A percentile compares a stretch with the other conserved stretches of the same genome.
Conservation (phyloP, 2,797 vertebrate species). For the Eulemur rubriventer region DNA sequence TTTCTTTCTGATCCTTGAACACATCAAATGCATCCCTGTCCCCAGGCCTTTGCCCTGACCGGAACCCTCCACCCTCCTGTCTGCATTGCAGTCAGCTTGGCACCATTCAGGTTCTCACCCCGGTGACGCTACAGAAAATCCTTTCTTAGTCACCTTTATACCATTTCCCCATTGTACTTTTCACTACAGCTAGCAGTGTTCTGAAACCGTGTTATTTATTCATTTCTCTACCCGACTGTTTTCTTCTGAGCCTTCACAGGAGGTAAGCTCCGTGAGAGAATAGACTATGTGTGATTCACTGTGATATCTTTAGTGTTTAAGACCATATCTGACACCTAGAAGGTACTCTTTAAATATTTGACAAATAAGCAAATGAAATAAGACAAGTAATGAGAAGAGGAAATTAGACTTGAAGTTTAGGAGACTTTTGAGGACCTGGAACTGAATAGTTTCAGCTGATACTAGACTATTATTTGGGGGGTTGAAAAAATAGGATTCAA, state of each 20-base stretch:
- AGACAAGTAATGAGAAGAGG: background rate
- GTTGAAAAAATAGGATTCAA: background rate
- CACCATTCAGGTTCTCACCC: background rate
- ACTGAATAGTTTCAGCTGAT: background rate
- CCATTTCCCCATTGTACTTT: background rate
- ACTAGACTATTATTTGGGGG: background rate
- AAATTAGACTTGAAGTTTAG: background rate
- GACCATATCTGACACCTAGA: background rate
- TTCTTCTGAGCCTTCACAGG: background rate
- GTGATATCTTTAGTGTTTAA: background rate
- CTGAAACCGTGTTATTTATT: background rate
- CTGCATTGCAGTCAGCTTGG: background rate
- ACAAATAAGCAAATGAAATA: conserved; percentile 42
- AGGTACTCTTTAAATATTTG: background rate
- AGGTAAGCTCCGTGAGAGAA: background rate
- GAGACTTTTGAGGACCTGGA: background rate
- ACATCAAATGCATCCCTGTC: background rate
- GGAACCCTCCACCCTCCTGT: background rate
- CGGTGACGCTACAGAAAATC: background rate
- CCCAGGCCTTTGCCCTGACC: background rate
- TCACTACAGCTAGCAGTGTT: background rate
- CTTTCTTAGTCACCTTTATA: background rate
- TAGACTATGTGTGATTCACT: background rate
- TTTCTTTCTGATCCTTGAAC: background rate
- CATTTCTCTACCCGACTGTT: background rate